Conservation (phyloP, 2,113 vertebrate species). For the Eupsittula cactorum region DNA sequence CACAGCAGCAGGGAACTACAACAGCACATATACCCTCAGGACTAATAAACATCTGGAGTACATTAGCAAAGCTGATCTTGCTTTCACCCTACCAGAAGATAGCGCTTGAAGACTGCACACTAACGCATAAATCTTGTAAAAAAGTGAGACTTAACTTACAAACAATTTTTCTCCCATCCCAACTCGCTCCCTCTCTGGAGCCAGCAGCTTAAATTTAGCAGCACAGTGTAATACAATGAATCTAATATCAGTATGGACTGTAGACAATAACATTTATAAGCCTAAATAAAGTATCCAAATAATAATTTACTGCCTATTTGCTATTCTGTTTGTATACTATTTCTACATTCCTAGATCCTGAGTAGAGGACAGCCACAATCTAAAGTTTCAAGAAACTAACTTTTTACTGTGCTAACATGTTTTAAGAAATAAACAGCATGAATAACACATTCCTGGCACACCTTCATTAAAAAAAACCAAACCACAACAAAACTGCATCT, state of each 20-base stretch:
- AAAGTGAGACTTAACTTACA: neutral
- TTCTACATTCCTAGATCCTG: neutral
- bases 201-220: slow-evolving; percentile 21
- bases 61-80: slow-evolving; percentile 23
- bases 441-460: neutral
- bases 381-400: neutral
- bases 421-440: neutral
- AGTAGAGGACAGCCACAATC: neutral
- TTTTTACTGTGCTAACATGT: neutral
- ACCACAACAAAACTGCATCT: neutral
- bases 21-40: slow-evolving; percentile 62
- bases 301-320: neutral
- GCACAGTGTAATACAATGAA: neutral
- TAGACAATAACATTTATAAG: slow-evolving; percentile 40
- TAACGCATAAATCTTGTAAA: neutral
- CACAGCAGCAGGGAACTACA: slow-evolving; percentile 65
- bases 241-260: slow-evolving; percentile 18
- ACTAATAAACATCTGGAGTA: slow-evolving; percentile 71
- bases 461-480: neutral
- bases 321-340: neutral
- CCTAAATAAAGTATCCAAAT: slow-evolving; percentile 26
- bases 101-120: slow-evolving; percentile 72
- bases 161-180: neutral
- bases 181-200: neutral
- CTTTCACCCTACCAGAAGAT: slow-evolving; percentile 76